Evolutionary conservation across 1,140 invertebrate species (phyloP).

Genomic region (Panagrolaimus sp.): DNA sequence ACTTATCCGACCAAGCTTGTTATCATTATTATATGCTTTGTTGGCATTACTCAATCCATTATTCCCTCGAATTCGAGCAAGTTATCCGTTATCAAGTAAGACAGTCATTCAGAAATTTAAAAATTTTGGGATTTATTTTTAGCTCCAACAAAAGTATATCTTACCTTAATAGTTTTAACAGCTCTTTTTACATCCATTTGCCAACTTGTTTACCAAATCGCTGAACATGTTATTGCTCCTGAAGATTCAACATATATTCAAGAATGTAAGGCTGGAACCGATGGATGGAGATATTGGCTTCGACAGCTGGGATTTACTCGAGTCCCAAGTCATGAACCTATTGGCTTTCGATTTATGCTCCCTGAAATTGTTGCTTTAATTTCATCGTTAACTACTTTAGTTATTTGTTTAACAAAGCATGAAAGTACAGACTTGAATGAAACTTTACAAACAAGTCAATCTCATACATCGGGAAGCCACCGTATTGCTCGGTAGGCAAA

Average conservation of each 20-base stretch:
- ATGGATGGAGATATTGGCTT: background rate
- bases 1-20: slow-evolving; percentile 17
- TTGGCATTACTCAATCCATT: slow-evolving; percentile 39
- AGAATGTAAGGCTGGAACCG: slow-evolving; percentile 23
- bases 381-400: slow-evolving; percentile 42
- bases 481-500: background rate
- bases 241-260: slow-evolving; percentile 21
- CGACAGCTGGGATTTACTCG: slow-evolving; percentile 36
- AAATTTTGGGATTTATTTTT: slow-evolving; percentile 17
- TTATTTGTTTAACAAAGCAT: slow-evolving; percentile 30
- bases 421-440: slow-evolving; percentile 21
- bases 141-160: slow-evolving; percentile 32
- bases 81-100: slow-evolving; percentile 27
- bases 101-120: slow-evolving; percentile 12
- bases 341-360: slow-evolving; percentile 33
- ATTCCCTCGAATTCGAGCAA: slow-evolving; percentile 34
- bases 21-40: slow-evolving; percentile 46
- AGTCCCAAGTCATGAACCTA: slow-evolving; percentile 14
- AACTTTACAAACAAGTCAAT: slow-evolving; percentile 13
- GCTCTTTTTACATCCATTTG: slow-evolving; percentile 25
- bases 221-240: slow-evolving; percentile 36
- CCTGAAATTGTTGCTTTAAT: slow-evolving; percentile 46
- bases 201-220: slow-evolving; percentile 44
- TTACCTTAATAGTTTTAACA: slow-evolving; percentile 24
- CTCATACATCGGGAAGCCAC: slow-evolving; percentile 10